Percentiles rank a stretch among this genome's conserved stretches.
These are phyloP conservation scores for Steinernema carpocapsae DNA, from an alignment of 2,888 invertebrate species.

Conservation along the genomic window DNA sequence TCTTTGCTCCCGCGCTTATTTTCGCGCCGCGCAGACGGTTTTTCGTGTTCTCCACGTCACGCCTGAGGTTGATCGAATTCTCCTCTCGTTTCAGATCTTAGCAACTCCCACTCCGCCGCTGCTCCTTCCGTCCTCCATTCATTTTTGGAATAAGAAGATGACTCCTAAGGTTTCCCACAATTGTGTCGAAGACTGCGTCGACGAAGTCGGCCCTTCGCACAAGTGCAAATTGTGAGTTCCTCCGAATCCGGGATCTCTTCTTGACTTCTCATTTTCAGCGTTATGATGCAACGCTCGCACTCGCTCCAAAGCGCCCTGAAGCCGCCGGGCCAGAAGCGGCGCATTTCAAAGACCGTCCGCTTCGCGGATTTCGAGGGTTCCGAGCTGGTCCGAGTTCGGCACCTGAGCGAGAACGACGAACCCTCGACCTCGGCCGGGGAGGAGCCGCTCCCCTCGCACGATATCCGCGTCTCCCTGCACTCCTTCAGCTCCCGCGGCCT, in stretches of 20 bases:
- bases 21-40: background rate
- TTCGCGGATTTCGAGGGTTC: slow-evolving; percentile 21
- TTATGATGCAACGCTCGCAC: slow-evolving; percentile 13
- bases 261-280: background rate
- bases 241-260: background rate
- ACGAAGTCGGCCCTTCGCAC: slow-evolving; percentile 3
- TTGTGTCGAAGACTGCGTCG: slow-evolving; percentile 5
- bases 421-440: background rate
- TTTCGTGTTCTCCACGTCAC: slow-evolving; percentile 25
- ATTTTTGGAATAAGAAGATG: background rate
- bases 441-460: background rate
- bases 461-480: slow-evolving; percentile 22
- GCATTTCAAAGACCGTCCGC: slow-evolving; percentile 8
- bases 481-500: slow-evolving; percentile 25
- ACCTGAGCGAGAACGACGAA: slow-evolving; percentile 18
- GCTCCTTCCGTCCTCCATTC: too few relatives aligned
- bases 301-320: slow-evolving; percentile 26
- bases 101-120: too few relatives aligned
- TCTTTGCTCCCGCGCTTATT: background rate
- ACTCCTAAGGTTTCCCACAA: slow-evolving; percentile 13
- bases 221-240: slow-evolving; percentile 22
- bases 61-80: background rate
- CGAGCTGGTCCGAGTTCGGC: slow-evolving; percentile 6
- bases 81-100: background rate
- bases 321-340: slow-evolving; percentile 20